phyloP scores from a whole-genome alignment of 2,888 invertebrate species.

The Rhagonycha fulva region DNA sequence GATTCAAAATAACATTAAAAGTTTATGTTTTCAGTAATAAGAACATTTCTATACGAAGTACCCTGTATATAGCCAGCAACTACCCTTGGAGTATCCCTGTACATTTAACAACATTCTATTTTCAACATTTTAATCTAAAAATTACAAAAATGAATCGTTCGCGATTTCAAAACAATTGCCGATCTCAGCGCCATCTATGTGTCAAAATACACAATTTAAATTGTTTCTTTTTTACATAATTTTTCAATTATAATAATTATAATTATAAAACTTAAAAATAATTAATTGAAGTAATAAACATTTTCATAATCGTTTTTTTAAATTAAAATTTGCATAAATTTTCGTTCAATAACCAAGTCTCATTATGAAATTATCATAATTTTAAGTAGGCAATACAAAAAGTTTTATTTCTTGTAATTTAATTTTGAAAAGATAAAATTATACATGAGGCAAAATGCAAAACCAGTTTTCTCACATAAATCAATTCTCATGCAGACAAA shows the following conservation, averaged over 20 bases:
- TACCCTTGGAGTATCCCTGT: too few species aligned
- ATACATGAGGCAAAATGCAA: not conserved
- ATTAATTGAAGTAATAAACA: not conserved
- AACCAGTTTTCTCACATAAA: not conserved
- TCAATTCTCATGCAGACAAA: not conserved
- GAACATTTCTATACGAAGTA: too few species aligned
- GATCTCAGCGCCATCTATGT: not conserved
- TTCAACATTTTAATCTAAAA: not conserved
- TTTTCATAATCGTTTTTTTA: not conserved
- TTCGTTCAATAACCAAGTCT: not conserved
- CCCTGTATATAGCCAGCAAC: too few species aligned
- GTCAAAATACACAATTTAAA: not conserved
- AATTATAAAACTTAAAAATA: not conserved
- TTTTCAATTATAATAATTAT: not conserved
- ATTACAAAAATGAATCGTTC: not conserved
- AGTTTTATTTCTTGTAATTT: not conserved
- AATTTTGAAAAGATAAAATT: not conserved
- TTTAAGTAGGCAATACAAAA: not conserved
- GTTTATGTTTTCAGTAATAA: too few species aligned
- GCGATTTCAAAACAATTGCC: not conserved
- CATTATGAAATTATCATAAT: not conserved
- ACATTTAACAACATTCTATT: too few species aligned
- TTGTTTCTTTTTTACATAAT: not conserved
- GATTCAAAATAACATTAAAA: not conserved
- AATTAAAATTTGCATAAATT: not conserved